A percentile compares a stretch with the other conserved stretches of the same genome.
phyloP scores from a whole-genome alignment of 2,888 invertebrate genomes.

The Uropetala carovei region DNA sequence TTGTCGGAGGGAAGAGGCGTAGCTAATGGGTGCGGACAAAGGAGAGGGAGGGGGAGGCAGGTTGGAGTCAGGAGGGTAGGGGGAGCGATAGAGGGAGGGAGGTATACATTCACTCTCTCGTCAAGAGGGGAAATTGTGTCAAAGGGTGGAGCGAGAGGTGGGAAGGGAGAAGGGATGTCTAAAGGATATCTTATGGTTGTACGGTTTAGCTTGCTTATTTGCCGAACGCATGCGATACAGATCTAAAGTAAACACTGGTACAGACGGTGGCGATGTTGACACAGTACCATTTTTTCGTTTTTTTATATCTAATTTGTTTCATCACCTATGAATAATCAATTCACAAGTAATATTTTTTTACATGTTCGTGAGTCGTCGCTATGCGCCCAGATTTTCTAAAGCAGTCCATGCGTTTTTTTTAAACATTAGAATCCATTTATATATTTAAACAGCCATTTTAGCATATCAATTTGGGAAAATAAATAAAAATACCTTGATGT shows the following conservation, averaged over 20 bases:
- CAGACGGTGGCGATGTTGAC: background rate
- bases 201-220: background rate
- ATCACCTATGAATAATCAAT: no score
- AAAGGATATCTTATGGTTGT: background rate
- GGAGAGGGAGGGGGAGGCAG: background rate
- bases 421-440: no score
- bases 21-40: slow-evolving; percentile 16
- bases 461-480: no score
- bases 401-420: no score
- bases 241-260: background rate
- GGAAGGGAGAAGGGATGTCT: no score
- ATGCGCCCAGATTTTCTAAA: no score
- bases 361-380: no score
- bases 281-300: no score
- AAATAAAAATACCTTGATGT: no score
- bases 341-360: no score
- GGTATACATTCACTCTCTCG: background rate
- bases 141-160: background rate
- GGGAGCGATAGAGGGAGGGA: background rate
- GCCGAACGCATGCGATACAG: background rate
- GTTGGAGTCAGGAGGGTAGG: background rate
- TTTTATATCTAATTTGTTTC: no score
- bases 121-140: background rate
- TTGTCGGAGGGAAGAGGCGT: background rate
- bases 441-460: no score